Evolutionary conservation across 2,888 invertebrate genomes (phyloP), one percentile per base, ranked within the genome.

Genomic region (Cataglyphis altisquamis): DNA sequence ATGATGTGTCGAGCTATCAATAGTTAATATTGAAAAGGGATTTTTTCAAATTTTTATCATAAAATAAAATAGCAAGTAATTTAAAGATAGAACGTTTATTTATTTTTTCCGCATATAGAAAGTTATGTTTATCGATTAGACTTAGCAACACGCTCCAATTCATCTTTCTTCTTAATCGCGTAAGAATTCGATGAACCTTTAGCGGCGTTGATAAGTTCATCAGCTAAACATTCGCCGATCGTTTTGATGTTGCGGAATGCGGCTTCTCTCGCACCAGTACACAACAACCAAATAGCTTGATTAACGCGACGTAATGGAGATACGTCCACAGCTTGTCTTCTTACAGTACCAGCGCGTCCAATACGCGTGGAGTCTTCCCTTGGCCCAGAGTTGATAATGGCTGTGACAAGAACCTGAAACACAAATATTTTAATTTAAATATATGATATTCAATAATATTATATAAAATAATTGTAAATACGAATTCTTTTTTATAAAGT

Each of bases 91-190:
- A 90, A 80, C 70, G 66, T 89, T 89, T 88, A 88, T 90, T 90
- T 88, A 77, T 86, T 80, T 82, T 82, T 84, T 63, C 84, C 67
- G 82, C 70, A 72, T 60, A 74, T 64, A 70, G 32, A 75, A 83
- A 77, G 68, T 57, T 39, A 52, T 83, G 92, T 95, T 98, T 99
- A 99, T 98, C 99, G 98, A 97, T 99, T 99, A 95, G 99, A 99
- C 96, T 99, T 99, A 95, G 99, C 99, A 92, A 99, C 99, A 97
- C 99, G 98, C 96, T 99, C 99, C 95, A 99, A 96, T 96, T 99
- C 99, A 95, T 99, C 99, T 96, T 99, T 99, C 97, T 99, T 99
- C 96, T 99, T 99, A 96, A 99, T 99, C 92, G 99, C 99, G 94
- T 99, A 99, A 57, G 99, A 99, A 96, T 99, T 99, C 87, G 99